phyloP scores from a whole-genome alignment of 2,797 vertebrate genomes.

The Natrix natrix region DNA sequence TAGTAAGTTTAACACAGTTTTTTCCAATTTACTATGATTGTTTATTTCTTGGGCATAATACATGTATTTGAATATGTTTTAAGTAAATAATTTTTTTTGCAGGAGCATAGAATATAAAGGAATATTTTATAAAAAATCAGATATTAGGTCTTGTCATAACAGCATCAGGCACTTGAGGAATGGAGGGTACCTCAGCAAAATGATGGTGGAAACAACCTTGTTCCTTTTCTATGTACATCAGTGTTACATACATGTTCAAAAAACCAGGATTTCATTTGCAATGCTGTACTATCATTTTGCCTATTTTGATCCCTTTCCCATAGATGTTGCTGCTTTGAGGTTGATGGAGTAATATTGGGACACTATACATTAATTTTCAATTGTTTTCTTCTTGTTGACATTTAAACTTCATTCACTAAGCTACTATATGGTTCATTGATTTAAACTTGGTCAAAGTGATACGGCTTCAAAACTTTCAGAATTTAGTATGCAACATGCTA shows the following conservation, averaged over 20 bases:
- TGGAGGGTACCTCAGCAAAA: background rate
- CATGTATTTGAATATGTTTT: background rate
- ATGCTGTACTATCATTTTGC: background rate
- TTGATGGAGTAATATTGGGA: background rate
- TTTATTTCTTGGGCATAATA: slow-evolving; percentile 25
- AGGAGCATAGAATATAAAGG: background rate
- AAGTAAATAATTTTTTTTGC: background rate
- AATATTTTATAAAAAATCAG: background rate
- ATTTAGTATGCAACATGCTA: background rate
- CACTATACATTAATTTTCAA: background rate
- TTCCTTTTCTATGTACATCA: background rate
- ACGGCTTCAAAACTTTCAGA: background rate
- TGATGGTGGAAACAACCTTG: background rate
- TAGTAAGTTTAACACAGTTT: slow-evolving; percentile 71
- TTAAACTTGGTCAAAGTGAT: background rate
- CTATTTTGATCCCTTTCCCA: background rate
- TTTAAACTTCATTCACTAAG: background rate
- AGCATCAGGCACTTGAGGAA: background rate
- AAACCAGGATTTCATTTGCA: background rate
- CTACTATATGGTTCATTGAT: background rate
- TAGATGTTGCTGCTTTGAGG: background rate
- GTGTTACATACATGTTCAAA: background rate
- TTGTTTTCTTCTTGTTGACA: background rate
- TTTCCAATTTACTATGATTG: slow-evolving; percentile 16
- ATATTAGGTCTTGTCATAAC: background rate